Conservation (phyloP, 2,797 vertebrate species). For the Microchirus variegatus region DNA sequence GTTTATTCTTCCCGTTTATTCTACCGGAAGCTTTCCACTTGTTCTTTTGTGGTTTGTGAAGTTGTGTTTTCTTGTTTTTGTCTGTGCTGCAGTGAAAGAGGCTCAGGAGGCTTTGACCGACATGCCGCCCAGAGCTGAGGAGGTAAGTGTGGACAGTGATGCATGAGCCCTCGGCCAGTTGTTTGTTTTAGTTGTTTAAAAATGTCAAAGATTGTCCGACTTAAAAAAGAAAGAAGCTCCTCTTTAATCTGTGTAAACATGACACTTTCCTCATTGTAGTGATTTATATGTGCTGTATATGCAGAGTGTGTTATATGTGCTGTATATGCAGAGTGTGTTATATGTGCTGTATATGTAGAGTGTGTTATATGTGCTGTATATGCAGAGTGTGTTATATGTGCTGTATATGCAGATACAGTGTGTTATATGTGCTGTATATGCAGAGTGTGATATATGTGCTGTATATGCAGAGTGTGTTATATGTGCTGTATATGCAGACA, state of each 20-base stretch:
- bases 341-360: too few relatives aligned
- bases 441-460: not conserved
- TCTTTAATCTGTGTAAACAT: too few relatives aligned
- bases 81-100: constrained; percentile 74
- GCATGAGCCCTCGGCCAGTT: too few relatives aligned
- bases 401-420: not conserved
- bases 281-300: not conserved
- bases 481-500: too few relatives aligned
- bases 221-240: too few relatives aligned
- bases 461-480: not conserved
- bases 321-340: not conserved
- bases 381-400: not conserved
- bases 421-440: not conserved
- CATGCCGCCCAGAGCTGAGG: constrained; percentile 93
- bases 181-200: too few relatives aligned
- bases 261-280: too few relatives aligned
- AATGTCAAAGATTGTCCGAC: too few relatives aligned
- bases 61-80: not conserved
- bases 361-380: not conserved
- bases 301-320: not conserved
- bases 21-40: too few relatives aligned
- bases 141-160: constrained; percentile 72
- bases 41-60: not conserved
- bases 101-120: constrained; percentile 92
- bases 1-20: too few relatives aligned